Evolutionary conservation across 2,113 vertebrate genomes (phyloP), one percentile per base, ranked within the genome.

Genomic region (Apus apus): DNA sequence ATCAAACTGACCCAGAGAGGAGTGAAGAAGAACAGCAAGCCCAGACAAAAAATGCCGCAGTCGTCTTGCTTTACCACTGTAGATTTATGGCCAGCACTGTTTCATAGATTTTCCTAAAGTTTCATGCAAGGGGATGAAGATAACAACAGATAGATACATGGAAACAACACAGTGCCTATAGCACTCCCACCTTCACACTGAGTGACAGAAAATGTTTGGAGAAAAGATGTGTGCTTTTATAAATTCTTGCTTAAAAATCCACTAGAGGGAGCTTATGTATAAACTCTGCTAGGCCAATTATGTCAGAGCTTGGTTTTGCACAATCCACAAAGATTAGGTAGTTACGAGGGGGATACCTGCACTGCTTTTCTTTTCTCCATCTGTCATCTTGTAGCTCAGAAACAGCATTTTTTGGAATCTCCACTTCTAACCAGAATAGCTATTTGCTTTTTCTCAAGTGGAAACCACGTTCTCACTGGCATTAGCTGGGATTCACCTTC

Each of bases 201-300:
- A 73, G 30, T 7, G 58, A 34, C 58, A 77, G 70, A 84, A 85
- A 70, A 65, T 4, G 22, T 26, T 61, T 23, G 36, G 29, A 57
- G 68, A 53, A 70, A 82, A 54, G 30, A 75, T 8, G 62, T 14
- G n/a, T 38, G 43, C 50, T 91, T 90, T 67, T 48, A 60, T 38
- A 83, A 71, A 90, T 82, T 45, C 36, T 43, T 48, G 75, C 36
- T 80, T 90, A 78, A 58, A 56, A 87, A 90, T 91, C 96, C 96
- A 91, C 95, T 96, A 97, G 96, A 95, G 95, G 94, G 96, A 96
- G 94, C 94, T 90, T 97, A 94, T 2, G 96, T 95, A 94, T 91
- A 94, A 82, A 89, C 91, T 94, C 93, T 94, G 78, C 50, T 43
- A 34, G 85, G 78, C 62, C 87, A 94, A 96, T 94, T 79, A 90